A percentile compares a stretch with the other conserved stretches of the same genome.
Evolutionary conservation across 1,140 invertebrate genomes (phyloP).

Genomic region (Idris sp.): DNA sequence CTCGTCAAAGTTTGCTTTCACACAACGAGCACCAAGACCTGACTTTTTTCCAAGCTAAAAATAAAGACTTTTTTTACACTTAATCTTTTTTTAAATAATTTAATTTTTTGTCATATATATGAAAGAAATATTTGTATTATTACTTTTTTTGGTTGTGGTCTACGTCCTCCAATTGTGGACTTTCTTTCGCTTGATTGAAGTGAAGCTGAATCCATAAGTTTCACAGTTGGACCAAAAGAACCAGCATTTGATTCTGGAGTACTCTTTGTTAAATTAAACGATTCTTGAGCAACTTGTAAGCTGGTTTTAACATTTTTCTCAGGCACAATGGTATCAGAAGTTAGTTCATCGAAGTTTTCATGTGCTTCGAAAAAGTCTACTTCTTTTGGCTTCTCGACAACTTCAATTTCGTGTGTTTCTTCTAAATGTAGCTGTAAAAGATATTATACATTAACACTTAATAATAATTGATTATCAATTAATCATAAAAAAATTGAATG

Average conservation of each 20-base stretch:
- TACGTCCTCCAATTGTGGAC: slow-evolving; percentile 85
- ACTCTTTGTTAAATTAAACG: slow-evolving; percentile 19
- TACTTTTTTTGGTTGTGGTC: slow-evolving; percentile 82
- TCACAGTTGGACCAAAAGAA: slow-evolving; percentile 69
- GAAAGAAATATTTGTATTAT: neutral
- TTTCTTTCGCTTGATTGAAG: slow-evolving; percentile 80
- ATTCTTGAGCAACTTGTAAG: slow-evolving; percentile 15
- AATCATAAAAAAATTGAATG: no score
- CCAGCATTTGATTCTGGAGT: slow-evolving; percentile 42
- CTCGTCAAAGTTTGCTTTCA: slow-evolving; percentile 96
- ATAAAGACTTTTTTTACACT: neutral
- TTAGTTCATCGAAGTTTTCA: slow-evolving; percentile 74
- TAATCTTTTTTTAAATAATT: neutral
- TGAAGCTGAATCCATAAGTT: slow-evolving; percentile 69
- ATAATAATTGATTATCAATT: neutral
- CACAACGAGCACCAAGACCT: slow-evolving; percentile 97
- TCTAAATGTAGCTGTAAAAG: slow-evolving; percentile 82
- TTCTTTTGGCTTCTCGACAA: slow-evolving; percentile 80
- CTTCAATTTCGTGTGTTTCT: slow-evolving; percentile 72
- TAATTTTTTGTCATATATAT: neutral
- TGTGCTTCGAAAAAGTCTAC: slow-evolving; percentile 91
- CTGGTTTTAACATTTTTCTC: slow-evolving; percentile 17
- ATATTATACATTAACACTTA: neutral
- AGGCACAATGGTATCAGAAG: slow-evolving; percentile 61
- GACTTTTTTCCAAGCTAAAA: slow-evolving; percentile 90